phyloP scores from a whole-genome alignment of 2,888 invertebrate species.

The Sarcophaga subvicina region DNA sequence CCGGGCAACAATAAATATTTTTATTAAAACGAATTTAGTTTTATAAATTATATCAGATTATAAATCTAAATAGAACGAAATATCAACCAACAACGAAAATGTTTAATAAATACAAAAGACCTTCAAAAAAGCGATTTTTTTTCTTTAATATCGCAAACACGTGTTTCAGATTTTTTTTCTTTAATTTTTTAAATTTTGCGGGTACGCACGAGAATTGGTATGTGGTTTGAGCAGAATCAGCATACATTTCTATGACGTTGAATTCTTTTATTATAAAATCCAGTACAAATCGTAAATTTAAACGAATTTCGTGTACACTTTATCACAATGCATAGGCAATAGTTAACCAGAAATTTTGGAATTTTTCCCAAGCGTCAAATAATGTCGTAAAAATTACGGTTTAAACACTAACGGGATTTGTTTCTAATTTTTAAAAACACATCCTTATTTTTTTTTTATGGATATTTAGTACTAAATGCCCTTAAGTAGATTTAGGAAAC shows the following conservation, averaged over 20 bases:
- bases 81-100: not conserved
- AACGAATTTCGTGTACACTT: no score
- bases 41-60: constrained; percentile 53
- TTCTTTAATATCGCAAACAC: constrained; percentile 48
- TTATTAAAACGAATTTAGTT: constrained; percentile 45
- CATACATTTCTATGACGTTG: not conserved
- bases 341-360: no score
- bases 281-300: not conserved
- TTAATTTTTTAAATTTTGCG: not conserved
- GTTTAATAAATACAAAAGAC: constrained; percentile 46
- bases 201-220: constrained; percentile 27
- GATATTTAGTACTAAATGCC: no score
- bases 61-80: constrained; percentile 18
- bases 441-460: no score
- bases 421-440: no score
- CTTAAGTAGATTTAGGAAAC: no score
- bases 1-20: constrained; percentile 21
- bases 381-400: no score
- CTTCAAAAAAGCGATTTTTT: constrained; percentile 44
- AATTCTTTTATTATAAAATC: not conserved
- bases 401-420: no score
- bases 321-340: no score
- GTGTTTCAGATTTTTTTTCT: constrained; percentile 51
- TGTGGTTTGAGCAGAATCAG: not conserved
- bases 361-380: no score